A percentile compares a stretch with the other conserved stretches of the same genome.
These are phyloP conservation scores for Sarcophaga peregrina DNA, from an alignment of 1,140 invertebrate species.

Conservation along the genomic window DNA sequence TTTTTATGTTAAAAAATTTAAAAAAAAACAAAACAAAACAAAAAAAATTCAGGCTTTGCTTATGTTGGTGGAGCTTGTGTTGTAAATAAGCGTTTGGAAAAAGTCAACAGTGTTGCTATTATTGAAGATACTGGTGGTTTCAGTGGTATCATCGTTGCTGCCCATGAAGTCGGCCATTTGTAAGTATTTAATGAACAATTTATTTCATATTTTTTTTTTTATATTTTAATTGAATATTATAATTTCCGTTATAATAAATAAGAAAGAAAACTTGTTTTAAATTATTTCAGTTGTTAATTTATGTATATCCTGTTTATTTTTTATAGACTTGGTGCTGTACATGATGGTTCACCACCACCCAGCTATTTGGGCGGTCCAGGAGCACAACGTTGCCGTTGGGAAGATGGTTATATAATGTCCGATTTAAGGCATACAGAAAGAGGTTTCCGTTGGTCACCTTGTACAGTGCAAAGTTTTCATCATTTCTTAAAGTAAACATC, in stretches of 20 bases:
- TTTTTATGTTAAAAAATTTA: background rate
- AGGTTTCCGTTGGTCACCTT: constrained; percentile 94
- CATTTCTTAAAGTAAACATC: constrained; percentile 90
- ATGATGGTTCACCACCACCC: constrained; percentile 93
- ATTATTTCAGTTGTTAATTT: constrained; percentile 19
- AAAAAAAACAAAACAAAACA: too few relatives aligned
- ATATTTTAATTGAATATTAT: constrained; percentile 22
- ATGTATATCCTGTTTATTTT: constrained; percentile 32
- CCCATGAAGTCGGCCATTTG: constrained; percentile 96
- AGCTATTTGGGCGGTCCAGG: constrained; percentile 93
- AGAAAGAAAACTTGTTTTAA: constrained; percentile 28
- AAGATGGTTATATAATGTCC: constrained; percentile 96
- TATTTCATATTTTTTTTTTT: background rate
- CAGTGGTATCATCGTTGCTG: constrained; percentile 95
- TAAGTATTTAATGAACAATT: constrained; percentile 72
- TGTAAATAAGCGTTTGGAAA: constrained; percentile 93
- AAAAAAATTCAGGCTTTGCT: constrained; percentile 79
- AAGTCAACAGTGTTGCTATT: constrained; percentile 95
- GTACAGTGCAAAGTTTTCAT: constrained; percentile 93
- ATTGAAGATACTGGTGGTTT: constrained; percentile 96
- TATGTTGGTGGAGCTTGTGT: constrained; percentile 96
- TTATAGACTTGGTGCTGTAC: constrained; percentile 88
- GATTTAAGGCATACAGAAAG: constrained; percentile 93
- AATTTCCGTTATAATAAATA: constrained; percentile 30
- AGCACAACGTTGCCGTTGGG: constrained; percentile 95